Evolutionary conservation across 2,797 vertebrate species (phyloP).

Genomic region (Brachyrhaphis roseni): DNA sequence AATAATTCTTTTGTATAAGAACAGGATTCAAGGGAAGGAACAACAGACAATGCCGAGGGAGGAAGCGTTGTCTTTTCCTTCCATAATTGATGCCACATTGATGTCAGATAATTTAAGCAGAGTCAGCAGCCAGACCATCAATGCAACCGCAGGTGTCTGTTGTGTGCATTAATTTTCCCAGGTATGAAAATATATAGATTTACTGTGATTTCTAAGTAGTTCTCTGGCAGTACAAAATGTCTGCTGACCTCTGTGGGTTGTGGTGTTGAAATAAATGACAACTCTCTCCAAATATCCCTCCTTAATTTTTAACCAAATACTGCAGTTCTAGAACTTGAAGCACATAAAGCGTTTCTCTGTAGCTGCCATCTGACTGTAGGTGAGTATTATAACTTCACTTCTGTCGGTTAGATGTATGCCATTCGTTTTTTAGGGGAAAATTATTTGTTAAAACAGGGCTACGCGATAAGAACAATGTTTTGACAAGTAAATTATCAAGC

Average conservation of each 20-base stretch:
- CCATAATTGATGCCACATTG: background rate
- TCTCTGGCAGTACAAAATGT: background rate
- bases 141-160: background rate
- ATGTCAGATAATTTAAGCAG: background rate
- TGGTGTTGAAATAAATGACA: background rate
- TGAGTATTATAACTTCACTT: background rate
- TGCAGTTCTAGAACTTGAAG: background rate
- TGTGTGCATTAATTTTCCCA: background rate
- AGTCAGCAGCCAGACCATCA: conserved; percentile 1
- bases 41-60: background rate
- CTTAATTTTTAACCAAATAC: background rate
- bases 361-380: background rate
- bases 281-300: background rate
- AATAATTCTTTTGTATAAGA: background rate
- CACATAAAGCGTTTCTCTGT: background rate
- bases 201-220: background rate
- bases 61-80: too few relatives aligned
- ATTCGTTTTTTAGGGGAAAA: background rate
- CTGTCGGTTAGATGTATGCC: background rate
- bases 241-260: background rate
- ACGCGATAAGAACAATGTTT: background rate
- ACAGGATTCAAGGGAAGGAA: background rate
- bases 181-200: background rate
- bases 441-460: background rate
- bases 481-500: background rate